phyloP scores from a whole-genome alignment of 2,113 vertebrate species.

The Nerophis lumbriciformis region DNA sequence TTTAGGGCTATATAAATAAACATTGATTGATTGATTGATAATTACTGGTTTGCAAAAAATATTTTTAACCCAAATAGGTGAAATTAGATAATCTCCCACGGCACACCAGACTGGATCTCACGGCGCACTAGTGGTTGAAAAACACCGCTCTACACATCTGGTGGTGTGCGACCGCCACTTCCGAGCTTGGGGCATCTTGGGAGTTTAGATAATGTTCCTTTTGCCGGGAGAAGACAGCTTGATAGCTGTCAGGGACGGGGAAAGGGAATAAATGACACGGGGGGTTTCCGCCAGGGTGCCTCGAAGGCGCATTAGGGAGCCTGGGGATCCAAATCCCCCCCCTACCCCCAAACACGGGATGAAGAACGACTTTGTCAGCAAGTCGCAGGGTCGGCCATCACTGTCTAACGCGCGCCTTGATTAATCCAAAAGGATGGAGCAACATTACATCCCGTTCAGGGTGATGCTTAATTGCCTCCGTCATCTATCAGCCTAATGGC shows the following conservation, averaged over 20 bases:
- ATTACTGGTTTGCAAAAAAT: too few relatives aligned
- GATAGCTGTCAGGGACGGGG: conserved; percentile 89
- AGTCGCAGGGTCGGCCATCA: conserved; percentile 94
- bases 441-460: conserved; percentile 94
- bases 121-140: too few relatives aligned
- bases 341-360: conserved; percentile 79
- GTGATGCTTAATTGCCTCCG: conserved; percentile 90
- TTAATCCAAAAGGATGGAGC: conserved; percentile 97
- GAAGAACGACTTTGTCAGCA: conserved; percentile 99
- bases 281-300: conserved; percentile 85
- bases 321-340: conserved; percentile 82
- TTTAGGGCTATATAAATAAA: too few relatives aligned
- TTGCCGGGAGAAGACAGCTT: conserved; percentile 95
- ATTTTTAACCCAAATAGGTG: too few relatives aligned
- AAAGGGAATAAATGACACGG: conserved; percentile 95
- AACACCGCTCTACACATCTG: conserved; percentile 83
- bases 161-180: conserved; percentile 89
- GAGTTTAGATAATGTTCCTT: conserved; percentile 96
- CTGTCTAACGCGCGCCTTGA: conserved; percentile 97
- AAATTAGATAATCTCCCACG: too few relatives aligned
- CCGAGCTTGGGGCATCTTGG: conserved; percentile 89
- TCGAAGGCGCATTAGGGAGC: conserved; percentile 92
- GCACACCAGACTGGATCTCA: too few relatives aligned
- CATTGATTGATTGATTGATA: too few relatives aligned
- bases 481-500: conserved; percentile 96